A percentile compares a stretch with the other conserved stretches of the same genome.
These are phyloP conservation scores for Podarcis lilfordi DNA, from an alignment of 2,797 vertebrate genomes.

Conservation along the genomic window DNA sequence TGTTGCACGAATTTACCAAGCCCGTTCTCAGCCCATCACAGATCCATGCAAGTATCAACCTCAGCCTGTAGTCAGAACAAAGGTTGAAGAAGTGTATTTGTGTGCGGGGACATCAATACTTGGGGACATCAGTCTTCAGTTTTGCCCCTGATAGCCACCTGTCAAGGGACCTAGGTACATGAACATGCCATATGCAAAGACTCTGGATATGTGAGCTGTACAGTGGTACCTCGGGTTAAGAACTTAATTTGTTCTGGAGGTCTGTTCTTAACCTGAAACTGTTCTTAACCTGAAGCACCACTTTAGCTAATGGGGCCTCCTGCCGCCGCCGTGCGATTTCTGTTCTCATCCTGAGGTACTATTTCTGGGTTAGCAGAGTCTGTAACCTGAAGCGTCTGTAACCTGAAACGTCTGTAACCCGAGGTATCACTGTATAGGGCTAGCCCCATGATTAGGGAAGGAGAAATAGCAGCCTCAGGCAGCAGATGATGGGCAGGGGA, in stretches of 20 bases:
- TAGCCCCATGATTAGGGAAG: background rate
- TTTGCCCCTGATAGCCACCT: background rate
- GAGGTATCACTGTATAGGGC: background rate
- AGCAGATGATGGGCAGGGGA: background rate
- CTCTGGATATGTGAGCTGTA: background rate
- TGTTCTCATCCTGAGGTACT: too few relatives aligned
- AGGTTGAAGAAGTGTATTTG: background rate
- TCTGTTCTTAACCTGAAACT: too few relatives aligned
- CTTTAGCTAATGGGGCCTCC: too few relatives aligned
- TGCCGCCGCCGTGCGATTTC: too few relatives aligned
- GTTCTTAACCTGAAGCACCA: too few relatives aligned
- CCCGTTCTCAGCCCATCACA: background rate
- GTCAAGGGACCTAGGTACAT: too few relatives aligned
- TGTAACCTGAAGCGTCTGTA: too few relatives aligned
- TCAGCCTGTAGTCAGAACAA: background rate
- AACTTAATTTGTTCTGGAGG: too few relatives aligned
- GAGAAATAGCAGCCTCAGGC: background rate
- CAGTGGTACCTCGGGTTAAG: too few relatives aligned
- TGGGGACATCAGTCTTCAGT: background rate
- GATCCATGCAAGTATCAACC: background rate
- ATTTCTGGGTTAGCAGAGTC: too few relatives aligned
- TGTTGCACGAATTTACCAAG: background rate
- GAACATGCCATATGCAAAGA: background rate
- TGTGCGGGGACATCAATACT: too few relatives aligned
- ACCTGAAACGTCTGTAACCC: too few relatives aligned